Evolutionary conservation across 2,888 invertebrate species (phyloP).

Genomic region (Eutolmus rufibarbis): DNA sequence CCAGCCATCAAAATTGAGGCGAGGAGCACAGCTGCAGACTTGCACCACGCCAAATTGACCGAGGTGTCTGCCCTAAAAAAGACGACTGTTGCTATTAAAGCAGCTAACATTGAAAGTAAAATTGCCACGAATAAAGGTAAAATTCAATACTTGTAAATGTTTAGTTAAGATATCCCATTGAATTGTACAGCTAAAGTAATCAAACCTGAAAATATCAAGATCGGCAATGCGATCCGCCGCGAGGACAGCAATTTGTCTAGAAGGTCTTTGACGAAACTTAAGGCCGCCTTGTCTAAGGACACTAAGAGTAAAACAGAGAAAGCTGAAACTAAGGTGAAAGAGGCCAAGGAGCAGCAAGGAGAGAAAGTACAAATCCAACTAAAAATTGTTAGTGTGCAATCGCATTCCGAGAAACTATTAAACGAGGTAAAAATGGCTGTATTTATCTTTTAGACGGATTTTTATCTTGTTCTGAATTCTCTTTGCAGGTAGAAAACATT

Average conservation of each 20-base stretch:
- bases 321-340: background rate
- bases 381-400: conserved; percentile 49
- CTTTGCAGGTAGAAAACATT: conserved; percentile 70
- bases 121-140: conserved; percentile 1
- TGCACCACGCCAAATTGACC: background rate
- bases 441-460: background rate
- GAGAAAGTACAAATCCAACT: conserved; percentile 43
- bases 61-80: background rate
- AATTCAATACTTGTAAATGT: background rate
- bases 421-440: conserved; percentile 48
- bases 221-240: conserved; percentile 52
- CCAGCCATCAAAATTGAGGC: conserved; percentile 41
- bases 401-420: conserved; percentile 53
- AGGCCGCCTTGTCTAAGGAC: conserved; percentile 49
- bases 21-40: background rate
- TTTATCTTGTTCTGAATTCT: background rate
- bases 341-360: background rate
- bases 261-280: conserved; percentile 55
- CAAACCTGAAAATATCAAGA: background rate
- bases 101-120: conserved; percentile 53
- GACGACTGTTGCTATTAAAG: conserved; percentile 53
- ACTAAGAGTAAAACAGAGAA: conserved; percentile 8
- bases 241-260: conserved; percentile 60
- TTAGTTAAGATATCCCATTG: background rate
- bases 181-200: background rate